Conservation (phyloP, 2,797 vertebrate genomes). For the Lacerta agilis region DNA sequence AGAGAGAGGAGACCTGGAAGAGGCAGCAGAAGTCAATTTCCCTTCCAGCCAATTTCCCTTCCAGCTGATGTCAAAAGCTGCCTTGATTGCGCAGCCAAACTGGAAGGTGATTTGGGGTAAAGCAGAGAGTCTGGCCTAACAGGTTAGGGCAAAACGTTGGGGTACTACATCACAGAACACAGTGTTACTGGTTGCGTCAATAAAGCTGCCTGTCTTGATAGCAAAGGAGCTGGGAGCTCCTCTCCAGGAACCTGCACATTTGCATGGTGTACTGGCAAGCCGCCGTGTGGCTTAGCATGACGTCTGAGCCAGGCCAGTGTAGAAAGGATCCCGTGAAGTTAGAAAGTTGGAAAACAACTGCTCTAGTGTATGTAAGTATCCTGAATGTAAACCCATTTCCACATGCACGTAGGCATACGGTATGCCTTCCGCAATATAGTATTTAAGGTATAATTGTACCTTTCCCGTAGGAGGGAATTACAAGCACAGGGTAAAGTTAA, state of each 20-base stretch:
- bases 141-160: too few species aligned
- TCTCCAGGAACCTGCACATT: too few species aligned
- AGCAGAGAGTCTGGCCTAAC: too few species aligned
- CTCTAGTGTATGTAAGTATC: background rate
- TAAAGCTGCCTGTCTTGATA: too few species aligned
- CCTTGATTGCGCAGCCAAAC: too few species aligned
- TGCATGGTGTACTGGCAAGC: too few species aligned
- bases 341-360: background rate
- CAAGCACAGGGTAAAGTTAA: background rate
- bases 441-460: conserved; percentile 22
- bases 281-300: too few species aligned
- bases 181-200: too few species aligned
- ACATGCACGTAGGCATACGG: rapidly evolving
- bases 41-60: background rate
- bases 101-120: too few species aligned
- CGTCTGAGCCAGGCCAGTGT: background rate
- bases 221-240: too few species aligned
- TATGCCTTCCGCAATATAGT: background rate
- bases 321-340: background rate
- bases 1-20: background rate
- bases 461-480: conserved; percentile 26
- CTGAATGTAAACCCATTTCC: background rate
- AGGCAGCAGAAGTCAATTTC: background rate
- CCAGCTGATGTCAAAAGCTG: too few species aligned
- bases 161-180: too few species aligned